Evolutionary conservation across 2,888 invertebrate species (phyloP), one percentile per base, ranked within the genome.

Genomic region (Eurytoma californica): DNA sequence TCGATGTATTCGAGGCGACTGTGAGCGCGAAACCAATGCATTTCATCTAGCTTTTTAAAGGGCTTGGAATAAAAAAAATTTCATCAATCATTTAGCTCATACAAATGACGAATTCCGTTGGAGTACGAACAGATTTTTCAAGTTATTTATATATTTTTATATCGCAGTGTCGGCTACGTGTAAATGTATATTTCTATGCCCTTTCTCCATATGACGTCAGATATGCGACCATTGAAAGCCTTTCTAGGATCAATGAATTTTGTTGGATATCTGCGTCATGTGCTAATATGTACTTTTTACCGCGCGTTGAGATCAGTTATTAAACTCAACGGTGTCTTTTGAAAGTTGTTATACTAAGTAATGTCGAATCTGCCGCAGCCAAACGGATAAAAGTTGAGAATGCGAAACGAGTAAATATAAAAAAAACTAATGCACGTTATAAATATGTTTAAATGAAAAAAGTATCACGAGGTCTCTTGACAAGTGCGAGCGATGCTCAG

Each of bases 71-170:
- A 61, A 77, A 77, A 78, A 77, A 81, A 72, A 82, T 82, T 83
- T 84, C 63, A 72, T 79, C 69, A 47, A 79, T 81, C 72, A 81
- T 81, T 79, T 81, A 79, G 69, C 78, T 81, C 55, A 55, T 81
- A 72, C n/a, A 4, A 80, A 81, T 47, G 79, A 76, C 69, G 72
- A 79, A 79, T 81, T 81, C 60, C 76, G 65, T 79, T 81, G 70
- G 72, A 72, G 68, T 76, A 76, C 76, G 67, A 72, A 79, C 72
- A 81, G 79, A 81, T 76, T 81, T 75, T 83, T 84, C 82, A 84
- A 83, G 83, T 86, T 83, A 84, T 86, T 86, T 86, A 84, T 86
- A 86, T 86, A 86, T 86, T 86, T 86, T 86, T 86, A 85, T 86
- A 86, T 84, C 83, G 78, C 80, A 81, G 81, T 81, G 70, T 72